These are phyloP conservation scores for Epizoanthus fatuus DNA, from an alignment of 92 coral and sea anemone species.

Conservation along the genomic window DNA sequence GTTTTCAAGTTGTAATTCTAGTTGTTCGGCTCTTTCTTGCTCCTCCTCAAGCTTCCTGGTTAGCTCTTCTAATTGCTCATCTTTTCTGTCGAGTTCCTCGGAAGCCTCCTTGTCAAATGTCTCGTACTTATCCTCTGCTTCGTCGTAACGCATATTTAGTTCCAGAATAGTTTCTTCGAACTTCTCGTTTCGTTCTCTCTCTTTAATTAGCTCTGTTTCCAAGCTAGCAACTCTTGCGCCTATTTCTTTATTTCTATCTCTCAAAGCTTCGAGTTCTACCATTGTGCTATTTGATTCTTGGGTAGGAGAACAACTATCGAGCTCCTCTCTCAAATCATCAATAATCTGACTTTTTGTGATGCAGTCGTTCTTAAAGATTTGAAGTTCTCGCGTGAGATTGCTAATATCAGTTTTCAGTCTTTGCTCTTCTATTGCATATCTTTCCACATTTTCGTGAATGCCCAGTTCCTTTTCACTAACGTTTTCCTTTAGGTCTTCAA, in stretches of 20 bases:
- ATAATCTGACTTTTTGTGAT: constrained; percentile 82
- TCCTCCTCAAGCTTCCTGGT: constrained; percentile 51
- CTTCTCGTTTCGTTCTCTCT: constrained; percentile 64
- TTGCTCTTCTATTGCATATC: constrained; percentile 89
- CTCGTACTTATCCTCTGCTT: constrained; percentile 49
- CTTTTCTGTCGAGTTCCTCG: constrained; percentile 68
- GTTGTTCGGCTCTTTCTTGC: constrained; percentile 30
- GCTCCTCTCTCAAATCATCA: constrained; percentile 73
- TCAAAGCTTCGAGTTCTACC: constrained; percentile 58
- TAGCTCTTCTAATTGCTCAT: constrained; percentile 63
- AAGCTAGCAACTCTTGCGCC: constrained; percentile 56
- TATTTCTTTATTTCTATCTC: constrained; percentile 67
- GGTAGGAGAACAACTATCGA: constrained; percentile 32
- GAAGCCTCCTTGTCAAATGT: constrained; percentile 43
- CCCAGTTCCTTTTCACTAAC: constrained; percentile 83
- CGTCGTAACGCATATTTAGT: constrained; percentile 58
- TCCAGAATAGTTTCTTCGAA: constrained; percentile 70
- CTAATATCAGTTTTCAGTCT: constrained; percentile 73
- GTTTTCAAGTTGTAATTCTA: constrained; percentile 56
- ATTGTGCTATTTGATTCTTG: constrained; percentile 1
- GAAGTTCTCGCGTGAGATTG: constrained; percentile 71
- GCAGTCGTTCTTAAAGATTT: constrained; percentile 74
- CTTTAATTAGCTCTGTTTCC: constrained; percentile 66
- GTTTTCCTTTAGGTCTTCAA: constrained; percentile 75
- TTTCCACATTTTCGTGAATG: constrained; percentile 84